Percentiles rank a stretch among this genome's conserved stretches.
Conservation (phyloP, 2,113 vertebrate genomes). For the Dryoscopus gambensis region DNA sequence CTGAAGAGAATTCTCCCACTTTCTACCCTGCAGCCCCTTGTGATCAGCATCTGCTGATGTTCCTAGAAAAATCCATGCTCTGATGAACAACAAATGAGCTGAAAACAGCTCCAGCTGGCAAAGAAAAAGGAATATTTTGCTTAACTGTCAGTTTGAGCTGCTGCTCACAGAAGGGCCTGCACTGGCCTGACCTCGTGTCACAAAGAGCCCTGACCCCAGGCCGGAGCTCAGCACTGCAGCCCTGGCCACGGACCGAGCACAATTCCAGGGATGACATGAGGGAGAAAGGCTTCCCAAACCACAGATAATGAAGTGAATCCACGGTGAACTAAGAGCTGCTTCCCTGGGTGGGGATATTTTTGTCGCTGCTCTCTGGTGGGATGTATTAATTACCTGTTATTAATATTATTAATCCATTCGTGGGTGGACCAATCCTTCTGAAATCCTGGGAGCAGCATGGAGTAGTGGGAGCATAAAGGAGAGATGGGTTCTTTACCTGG, state of each 20-base stretch:
- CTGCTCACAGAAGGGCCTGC: neutral
- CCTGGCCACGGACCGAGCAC: neutral
- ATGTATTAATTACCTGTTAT: neutral
- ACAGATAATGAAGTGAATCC: accelerated
- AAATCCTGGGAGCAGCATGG: neutral
- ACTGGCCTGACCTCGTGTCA: neutral
- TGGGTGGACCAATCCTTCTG: neutral
- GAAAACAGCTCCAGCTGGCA: conserved; percentile 58
- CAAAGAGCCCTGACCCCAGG: neutral
- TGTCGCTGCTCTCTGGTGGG: neutral
- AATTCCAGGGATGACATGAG: neutral
- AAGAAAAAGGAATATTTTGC: conserved; percentile 36
- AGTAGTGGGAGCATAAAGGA: neutral
- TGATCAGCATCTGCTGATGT: conserved; percentile 25
- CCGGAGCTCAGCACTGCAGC: neutral
- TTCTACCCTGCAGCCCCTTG: neutral
- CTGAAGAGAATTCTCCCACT: neutral
- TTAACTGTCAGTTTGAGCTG: neutral
- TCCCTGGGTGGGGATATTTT: neutral
- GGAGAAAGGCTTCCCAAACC: neutral
- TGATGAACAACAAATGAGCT: conserved; percentile 1
- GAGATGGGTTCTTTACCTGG: neutral
- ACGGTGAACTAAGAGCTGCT: neutral
- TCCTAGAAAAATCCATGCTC: conserved; percentile 42
- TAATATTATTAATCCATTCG: neutral